phyloP scores from a whole-genome alignment of 2,888 invertebrate species.

The Aproaerema taeniolella region DNA sequence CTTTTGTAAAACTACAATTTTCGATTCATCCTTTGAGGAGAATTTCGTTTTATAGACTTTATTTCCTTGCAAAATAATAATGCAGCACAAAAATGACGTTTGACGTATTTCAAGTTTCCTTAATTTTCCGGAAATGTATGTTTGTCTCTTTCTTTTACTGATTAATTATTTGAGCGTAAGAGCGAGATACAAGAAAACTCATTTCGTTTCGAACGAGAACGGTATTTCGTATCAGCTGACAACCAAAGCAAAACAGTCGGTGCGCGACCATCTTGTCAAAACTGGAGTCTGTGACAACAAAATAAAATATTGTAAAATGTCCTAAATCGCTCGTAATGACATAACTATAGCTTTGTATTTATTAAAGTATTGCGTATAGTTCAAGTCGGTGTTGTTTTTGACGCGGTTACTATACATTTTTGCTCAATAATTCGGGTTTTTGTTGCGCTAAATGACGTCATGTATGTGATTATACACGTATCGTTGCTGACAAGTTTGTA shows the following conservation, averaged over 20 bases:
- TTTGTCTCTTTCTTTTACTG: conserved; percentile 40
- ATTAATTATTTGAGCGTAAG: conserved; percentile 17
- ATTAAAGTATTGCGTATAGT: conserved; percentile 63
- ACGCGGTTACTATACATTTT: conserved; percentile 61
- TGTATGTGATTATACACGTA: conserved; percentile 76
- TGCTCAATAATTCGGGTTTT: conserved; percentile 72
- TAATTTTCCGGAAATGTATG: conserved; percentile 39
- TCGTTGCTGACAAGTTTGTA: conserved; percentile 71
- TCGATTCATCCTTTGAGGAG: conserved; percentile 54
- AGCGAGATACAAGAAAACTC: conserved; percentile 34
- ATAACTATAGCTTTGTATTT: conserved; percentile 59
- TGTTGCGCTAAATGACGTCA: conserved; percentile 78
- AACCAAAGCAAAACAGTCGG: conserved; percentile 79
- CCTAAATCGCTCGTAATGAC: conserved; percentile 69
- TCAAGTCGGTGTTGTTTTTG: conserved; percentile 58
- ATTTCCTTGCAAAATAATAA: conserved; percentile 58
- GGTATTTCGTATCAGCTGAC: conserved; percentile 76
- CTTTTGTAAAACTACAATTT: conserved; percentile 37
- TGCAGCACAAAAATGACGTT: conserved; percentile 68
- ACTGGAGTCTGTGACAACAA: conserved; percentile 73
- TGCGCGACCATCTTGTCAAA: conserved; percentile 79
- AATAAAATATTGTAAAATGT: conserved; percentile 73
- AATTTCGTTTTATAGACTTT: conserved; percentile 41
- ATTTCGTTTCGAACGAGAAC: conserved; percentile 50
- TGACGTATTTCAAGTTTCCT: conserved; percentile 49